A percentile compares a stretch with the other conserved stretches of the same genome.
These are phyloP conservation scores for Diplodus sargus DNA, from an alignment of 2,797 vertebrate genomes.

Conservation along the genomic window DNA sequence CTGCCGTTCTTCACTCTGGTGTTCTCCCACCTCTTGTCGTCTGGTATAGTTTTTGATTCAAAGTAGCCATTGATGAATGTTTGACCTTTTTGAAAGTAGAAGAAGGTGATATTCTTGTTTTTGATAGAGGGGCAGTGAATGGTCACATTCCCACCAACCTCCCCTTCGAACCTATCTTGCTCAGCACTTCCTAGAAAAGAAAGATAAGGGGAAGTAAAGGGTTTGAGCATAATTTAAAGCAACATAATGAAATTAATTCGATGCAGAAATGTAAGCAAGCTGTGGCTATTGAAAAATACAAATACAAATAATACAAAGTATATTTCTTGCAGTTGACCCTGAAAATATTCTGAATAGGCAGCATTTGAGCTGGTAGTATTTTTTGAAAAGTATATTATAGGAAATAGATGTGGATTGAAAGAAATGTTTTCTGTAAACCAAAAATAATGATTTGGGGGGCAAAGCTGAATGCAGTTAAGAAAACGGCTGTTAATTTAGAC, in stretches of 20 bases:
- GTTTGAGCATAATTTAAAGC: background rate
- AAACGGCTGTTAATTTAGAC: background rate
- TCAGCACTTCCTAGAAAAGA: constrained; percentile 28
- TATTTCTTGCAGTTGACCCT: background rate
- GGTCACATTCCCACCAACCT: constrained; percentile 58
- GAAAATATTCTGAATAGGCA: background rate
- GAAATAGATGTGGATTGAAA: background rate
- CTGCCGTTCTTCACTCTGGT: background rate
- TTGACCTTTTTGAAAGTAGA: constrained; percentile 3
- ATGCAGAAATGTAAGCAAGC: background rate
- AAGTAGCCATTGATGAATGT: constrained; percentile 50
- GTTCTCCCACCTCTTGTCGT: constrained; percentile 15
- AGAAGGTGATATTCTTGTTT: accelerated
- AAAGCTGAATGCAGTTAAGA: background rate
- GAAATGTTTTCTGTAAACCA: background rate
- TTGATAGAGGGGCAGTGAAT: constrained; percentile 11
- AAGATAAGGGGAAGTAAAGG: background rate
- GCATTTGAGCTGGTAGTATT: background rate
- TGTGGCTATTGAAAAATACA: no score
- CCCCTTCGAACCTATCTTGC: accelerated
- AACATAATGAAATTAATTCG: background rate
- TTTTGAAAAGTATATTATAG: background rate
- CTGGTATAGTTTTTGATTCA: accelerated
- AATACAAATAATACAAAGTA: no score
- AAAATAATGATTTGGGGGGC: background rate